Base-by-base conservation (phyloP, 2,113 vertebrate species). In the Melanerpes formicivorus region DNA sequence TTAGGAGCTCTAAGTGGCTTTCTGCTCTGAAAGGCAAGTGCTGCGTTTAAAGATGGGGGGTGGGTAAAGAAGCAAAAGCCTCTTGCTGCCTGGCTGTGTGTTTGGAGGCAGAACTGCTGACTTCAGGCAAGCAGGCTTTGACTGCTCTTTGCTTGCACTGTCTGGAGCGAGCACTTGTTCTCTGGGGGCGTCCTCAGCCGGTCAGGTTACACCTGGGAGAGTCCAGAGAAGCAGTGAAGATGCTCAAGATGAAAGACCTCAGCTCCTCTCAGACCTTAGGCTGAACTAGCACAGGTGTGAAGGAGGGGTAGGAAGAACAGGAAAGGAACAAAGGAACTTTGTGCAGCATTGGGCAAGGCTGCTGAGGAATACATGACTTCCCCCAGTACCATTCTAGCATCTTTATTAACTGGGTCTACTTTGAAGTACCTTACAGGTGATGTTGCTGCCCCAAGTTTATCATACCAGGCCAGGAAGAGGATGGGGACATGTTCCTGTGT, bases 71-170 rank as follows among this genome's bases (percentile, higher is more conserved):
- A 34, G 16, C 42, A 15, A 5, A 60, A 62, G 1, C 55, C 37
- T 82, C 59, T 84, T 10, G 5, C 16, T 82, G 80, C n/a, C 26
- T 32, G 73, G 50, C 78, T 81, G 6, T 62, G 80, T 65, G 15
- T 82, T 74, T 56, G 70, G 66, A 76, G 75, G 59, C 86, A 82
- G 59, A 84, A 32, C 21, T 90, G 93, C 90, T 95, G 84, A 90
- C 79, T 95, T 66, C 11, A 56, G 84, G 58, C 75, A 60, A 82
- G 64, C 25, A 21, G 79, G 52, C 67, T 80, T 63, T 54, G 63
- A 29, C 21, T 30, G 60, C 55, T 58, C 81, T 84, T 58, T 70
- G 58, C 67, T 81, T 44, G 2, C 8, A 46, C 32, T 84, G 29
- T 37, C n/a, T 80, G 25, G n/a, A 94, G 75, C 8, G 18, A 82